Conservation (phyloP, 2,797 vertebrate species). For the Pterois miles region DNA sequence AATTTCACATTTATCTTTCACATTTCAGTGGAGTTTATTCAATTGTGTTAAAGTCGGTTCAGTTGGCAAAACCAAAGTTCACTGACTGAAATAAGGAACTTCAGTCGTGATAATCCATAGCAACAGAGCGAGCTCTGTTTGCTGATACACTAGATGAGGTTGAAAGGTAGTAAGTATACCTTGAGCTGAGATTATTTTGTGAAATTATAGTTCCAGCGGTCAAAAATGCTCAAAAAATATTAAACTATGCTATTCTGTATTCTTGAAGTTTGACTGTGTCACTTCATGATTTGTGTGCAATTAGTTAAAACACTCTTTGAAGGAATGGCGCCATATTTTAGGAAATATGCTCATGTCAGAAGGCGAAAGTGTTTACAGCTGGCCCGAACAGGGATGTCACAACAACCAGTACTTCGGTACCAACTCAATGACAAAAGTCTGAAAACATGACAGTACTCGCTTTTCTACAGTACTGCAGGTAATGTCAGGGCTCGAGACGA, state of each 20-base stretch:
- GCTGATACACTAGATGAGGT: not conserved
- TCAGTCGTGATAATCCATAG: not conserved
- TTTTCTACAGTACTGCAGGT: no score
- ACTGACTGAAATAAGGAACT: not conserved
- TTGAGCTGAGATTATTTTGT: not conserved
- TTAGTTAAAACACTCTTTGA: not conserved
- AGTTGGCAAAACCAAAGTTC: not conserved
- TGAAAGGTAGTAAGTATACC: not conserved
- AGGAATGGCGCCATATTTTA: not conserved
- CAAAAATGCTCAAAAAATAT: not conserved
- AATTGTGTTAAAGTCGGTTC: not conserved
- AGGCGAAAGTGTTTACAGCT: not conserved
- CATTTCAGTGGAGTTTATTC: not conserved
- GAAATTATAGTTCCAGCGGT: not conserved
- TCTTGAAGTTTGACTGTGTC: not conserved
- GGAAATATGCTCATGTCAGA: not conserved
- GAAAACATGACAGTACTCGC: no score
- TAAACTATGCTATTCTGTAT: not conserved
- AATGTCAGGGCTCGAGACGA: no score
- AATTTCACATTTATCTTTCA: not conserved
- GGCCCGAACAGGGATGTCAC: no score
- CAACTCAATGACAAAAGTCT: no score
- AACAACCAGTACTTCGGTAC: no score
- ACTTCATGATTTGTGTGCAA: not conserved
- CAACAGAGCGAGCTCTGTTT: not conserved